Base-by-base conservation (phyloP, 1,140 invertebrate species). In the Antheraea pernyi region DNA sequence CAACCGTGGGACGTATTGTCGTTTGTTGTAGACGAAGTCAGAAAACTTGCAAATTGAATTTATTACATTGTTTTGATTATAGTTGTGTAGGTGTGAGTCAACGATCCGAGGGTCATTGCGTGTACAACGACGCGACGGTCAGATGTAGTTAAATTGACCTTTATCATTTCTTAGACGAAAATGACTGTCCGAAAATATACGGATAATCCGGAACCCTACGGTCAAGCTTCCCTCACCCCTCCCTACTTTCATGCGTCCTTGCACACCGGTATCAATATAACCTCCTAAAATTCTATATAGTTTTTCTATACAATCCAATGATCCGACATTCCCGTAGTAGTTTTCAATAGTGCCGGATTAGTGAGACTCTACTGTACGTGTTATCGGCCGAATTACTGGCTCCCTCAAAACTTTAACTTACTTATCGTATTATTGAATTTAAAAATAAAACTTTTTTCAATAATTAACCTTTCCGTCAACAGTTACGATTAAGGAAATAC, bases 111-210 rank as follows among this genome's bases (percentile, higher is more conserved):
- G 46, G 46, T 53, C 46, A 53, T 16, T 16, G 46, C 46, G 46
- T 53, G 13, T 11, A 53, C 13, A 9, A 53, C n/a, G n/a, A n/a
- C n/a, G n/a, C n/a, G n/a, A n/a, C 46, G 46, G 46, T 53, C 46
- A 53, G 46, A n/a, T n/a, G 46, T 53, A 16, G 46, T 53, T 53
- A 53, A 53, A 53, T 16, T 53, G 46, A 53, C 46, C 46, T 53
- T 53, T 6, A 16, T 53, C 13, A 16, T 53, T 53, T 53, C 16
- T 53, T 53, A n/a, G 4, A 53, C 5, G 46, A 13, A 53, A 53
- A 53, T 53, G 46, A 53, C 13, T 16, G 16, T 16, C 10, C 11
- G 46, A 53, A 13, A 53, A 53, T 16, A 53, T 11, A 16, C 1
- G 4, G 46, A 2, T n/a, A 42, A 42, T 10, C 8, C 0, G 39